Evolutionary conservation across 1,140 invertebrate genomes (phyloP).

Genomic region (Limonius californicus): DNA sequence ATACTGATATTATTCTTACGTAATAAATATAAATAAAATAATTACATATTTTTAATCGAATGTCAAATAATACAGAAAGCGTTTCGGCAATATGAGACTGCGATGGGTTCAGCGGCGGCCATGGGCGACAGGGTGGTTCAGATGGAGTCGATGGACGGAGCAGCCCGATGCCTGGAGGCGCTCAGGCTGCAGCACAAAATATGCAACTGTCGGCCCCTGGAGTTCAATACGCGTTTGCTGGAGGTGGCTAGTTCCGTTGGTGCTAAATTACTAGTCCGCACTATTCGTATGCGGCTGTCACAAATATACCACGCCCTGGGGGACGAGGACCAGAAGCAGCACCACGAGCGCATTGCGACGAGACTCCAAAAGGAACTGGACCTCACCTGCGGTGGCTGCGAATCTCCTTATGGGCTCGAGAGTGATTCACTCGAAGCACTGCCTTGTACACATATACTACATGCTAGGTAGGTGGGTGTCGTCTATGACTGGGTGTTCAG

Average conservation of each 20-base stretch:
- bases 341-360: conserved; percentile 67
- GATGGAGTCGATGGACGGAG: conserved; percentile 85
- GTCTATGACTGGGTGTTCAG: too few species aligned
- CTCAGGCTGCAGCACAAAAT: conserved; percentile 74
- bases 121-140: conserved; percentile 76
- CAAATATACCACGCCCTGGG: conserved; percentile 75
- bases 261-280: conserved; percentile 73
- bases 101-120: conserved; percentile 73
- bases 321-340: conserved; percentile 71
- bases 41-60: too few species aligned
- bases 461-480: conserved; percentile 62
- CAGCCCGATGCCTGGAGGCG: conserved; percentile 72
- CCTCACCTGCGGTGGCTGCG: conserved; percentile 72
- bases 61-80: conserved; percentile 53
- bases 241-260: conserved; percentile 78
- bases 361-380: conserved; percentile 68
- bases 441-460: conserved; percentile 79
- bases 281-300: conserved; percentile 69
- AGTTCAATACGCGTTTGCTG: conserved; percentile 75
- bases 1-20: too few species aligned
- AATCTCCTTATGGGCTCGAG: conserved; percentile 68
- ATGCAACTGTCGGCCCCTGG: conserved; percentile 76
- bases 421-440: conserved; percentile 71
- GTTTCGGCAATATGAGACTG: conserved; percentile 75
- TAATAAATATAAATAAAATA: too few species aligned